phyloP scores from a whole-genome alignment of 2,113 vertebrate species.

The Talpa occidentalis region DNA sequence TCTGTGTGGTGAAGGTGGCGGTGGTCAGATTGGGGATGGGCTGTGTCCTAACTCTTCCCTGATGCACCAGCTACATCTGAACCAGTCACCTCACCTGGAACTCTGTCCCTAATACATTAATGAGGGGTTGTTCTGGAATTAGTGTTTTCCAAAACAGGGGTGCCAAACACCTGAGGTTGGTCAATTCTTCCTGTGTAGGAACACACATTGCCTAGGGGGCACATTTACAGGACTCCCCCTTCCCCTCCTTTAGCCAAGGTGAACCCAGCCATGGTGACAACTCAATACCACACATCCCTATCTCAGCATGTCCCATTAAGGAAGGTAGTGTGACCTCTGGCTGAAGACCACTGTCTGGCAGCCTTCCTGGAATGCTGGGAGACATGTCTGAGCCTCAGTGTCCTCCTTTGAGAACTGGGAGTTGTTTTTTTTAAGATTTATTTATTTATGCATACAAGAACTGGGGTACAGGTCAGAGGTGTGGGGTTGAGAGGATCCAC shows the following conservation, averaged over 20 bases:
- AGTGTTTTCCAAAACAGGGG: background rate
- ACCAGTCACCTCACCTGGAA: background rate
- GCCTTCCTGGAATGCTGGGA: background rate
- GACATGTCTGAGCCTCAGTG: background rate
- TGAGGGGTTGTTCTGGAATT: background rate
- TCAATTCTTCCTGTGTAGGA: background rate
- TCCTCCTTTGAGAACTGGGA: background rate
- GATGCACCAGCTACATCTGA: too few relatives aligned
- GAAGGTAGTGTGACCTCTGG: background rate
- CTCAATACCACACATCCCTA: background rate
- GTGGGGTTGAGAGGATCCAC: too few relatives aligned
- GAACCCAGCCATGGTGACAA: background rate
- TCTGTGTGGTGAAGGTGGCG: rapidly evolving
- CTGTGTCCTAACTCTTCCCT: background rate
- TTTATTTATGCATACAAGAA: too few relatives aligned
- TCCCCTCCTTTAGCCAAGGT: background rate
- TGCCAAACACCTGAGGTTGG: background rate
- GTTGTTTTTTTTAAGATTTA: too few relatives aligned
- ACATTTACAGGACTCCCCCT: background rate
- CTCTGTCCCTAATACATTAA: background rate
- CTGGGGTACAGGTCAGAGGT: too few relatives aligned
- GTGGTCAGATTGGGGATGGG: rapidly evolving
- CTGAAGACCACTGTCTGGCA: background rate
- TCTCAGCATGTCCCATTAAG: background rate
- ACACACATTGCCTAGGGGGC: background rate